Base-by-base conservation (phyloP, 2,888 invertebrate genomes). In the Oxyscelio sp. region DNA sequence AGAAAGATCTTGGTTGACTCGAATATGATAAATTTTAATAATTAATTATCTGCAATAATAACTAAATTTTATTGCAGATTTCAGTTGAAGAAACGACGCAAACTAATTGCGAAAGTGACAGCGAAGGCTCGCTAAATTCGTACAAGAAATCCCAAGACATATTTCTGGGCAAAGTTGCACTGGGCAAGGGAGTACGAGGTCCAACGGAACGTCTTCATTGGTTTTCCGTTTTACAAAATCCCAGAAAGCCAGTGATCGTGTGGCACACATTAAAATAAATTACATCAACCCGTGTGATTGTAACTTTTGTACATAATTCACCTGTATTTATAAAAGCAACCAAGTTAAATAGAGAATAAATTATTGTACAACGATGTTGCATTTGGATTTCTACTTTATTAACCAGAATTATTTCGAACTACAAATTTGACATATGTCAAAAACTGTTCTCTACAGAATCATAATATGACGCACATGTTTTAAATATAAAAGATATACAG, bases 171-270 rank as follows among this genome's bases (percentile, higher is more conserved):
- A 94, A 94, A 89, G 91, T 94, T 0, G 94, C 94, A 4, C 87
- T 94, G 22, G 94, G 94, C 17, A 93, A 93, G 80, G 93, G 93
- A n/a, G 94, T 94, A 0, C 90, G 92, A 38, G 94, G 92, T 15
- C 86, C 91, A 4, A 92, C 91, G 0, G 93, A 94, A 68, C 90
- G 93, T 34, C 77, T 93, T 2, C 94, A 94, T 63, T 94, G 94
- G 94, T 92, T 94, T 70, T 93, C 94, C 2, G 91, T 94, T 0
- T 84, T 94, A 13, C 93, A 94, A 83, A 94, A 93, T 87, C 94
- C 94, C 0, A 88, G 94, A 66, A 94, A 93, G 83, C 90, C 94
- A n/a, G 93, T 94, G 4, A 93, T 92, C 0, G 91, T 92, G 8
- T 94, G 94, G 94, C 94, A 94, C 74, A 90, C 90, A 0, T 88